A percentile compares a stretch with the other conserved stretches of the same genome.
These are phyloP conservation scores for Leptinotarsa defecta DNA, from an alignment of 1,140 invertebrate genomes.

Conservation along the genomic window DNA sequence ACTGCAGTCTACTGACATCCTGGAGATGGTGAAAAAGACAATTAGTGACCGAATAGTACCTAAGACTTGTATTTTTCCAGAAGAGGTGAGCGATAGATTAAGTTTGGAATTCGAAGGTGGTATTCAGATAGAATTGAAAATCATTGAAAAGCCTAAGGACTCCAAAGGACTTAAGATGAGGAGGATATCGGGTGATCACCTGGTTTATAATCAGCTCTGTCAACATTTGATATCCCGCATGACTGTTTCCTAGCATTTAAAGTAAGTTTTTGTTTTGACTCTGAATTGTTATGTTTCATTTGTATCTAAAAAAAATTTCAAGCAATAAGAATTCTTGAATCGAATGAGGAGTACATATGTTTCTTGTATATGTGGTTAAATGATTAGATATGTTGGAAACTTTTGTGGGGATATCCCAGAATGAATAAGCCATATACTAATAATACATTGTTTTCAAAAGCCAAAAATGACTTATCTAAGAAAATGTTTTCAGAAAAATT, in stretches of 20 bases:
- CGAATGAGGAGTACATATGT: no score
- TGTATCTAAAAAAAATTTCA: no score
- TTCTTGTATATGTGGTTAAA: no score
- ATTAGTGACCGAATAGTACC: slow-evolving; percentile 78
- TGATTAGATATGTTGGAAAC: no score
- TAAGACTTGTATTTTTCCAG: slow-evolving; percentile 66
- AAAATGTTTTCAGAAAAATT: no score
- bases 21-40: slow-evolving; percentile 80
- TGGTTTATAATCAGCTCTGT: slow-evolving; percentile 88
- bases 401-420: no score
- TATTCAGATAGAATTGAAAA: slow-evolving; percentile 84
- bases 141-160: slow-evolving; percentile 74
- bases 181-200: slow-evolving; percentile 88
- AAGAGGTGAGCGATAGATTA: slow-evolving; percentile 53
- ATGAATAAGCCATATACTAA: no score
- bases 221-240: slow-evolving; percentile 89
- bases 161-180: slow-evolving; percentile 85
- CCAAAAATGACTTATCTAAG: no score
- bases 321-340: no score
- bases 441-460: no score
- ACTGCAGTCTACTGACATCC: slow-evolving; percentile 76
- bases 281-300: no score
- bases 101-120: slow-evolving; percentile 81
- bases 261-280: slow-evolving; percentile 11
- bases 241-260: slow-evolving; percentile 67